These are phyloP conservation scores for Bettongia penicillata DNA, from an alignment of 2,113 vertebrate species.

Conservation along the genomic window DNA sequence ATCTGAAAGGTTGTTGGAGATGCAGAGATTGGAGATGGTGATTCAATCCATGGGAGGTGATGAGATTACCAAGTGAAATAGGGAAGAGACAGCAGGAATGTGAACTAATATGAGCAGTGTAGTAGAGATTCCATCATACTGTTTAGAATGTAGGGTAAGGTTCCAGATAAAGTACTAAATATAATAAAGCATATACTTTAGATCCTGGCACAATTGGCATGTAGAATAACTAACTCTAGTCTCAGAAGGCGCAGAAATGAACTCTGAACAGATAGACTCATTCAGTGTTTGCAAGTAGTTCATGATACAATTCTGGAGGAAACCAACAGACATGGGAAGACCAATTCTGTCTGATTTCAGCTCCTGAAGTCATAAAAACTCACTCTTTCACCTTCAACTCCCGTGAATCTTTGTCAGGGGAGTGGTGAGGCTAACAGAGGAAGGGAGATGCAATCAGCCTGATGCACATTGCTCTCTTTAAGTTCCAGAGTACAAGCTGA, in stretches of 20 bases:
- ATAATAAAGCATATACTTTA: slow-evolving; percentile 52
- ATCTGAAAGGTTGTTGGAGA: neutral
- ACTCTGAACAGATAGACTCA: slow-evolving; percentile 74
- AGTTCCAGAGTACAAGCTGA: slow-evolving; percentile 68
- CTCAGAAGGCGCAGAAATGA: slow-evolving; percentile 74
- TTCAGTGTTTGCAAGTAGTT: slow-evolving; percentile 68
- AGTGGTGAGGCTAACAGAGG: slow-evolving; percentile 9
- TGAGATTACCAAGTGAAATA: neutral
- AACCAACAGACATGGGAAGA: slow-evolving; percentile 65
- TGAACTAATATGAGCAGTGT: neutral
- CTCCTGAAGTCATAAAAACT: slow-evolving; percentile 59
- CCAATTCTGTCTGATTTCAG: slow-evolving; percentile 66
- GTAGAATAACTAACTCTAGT: slow-evolving; percentile 55
- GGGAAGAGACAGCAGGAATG: neutral
- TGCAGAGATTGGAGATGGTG: neutral
- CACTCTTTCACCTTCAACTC: slow-evolving; percentile 34
- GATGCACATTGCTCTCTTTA: slow-evolving; percentile 64
- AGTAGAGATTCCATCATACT: slow-evolving; percentile 4
- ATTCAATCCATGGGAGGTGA: neutral
- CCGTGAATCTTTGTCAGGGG: slow-evolving; percentile 58
- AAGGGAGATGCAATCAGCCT: slow-evolving; percentile 34
- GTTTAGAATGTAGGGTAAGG: slow-evolving; percentile 8
- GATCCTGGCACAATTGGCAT: slow-evolving; percentile 46
- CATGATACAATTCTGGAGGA: slow-evolving; percentile 64
- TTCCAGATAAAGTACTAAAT: slow-evolving; percentile 61